Evolutionary conservation across 1,140 invertebrate species (phyloP).

Genomic region (Drosophila mojavensis): DNA sequence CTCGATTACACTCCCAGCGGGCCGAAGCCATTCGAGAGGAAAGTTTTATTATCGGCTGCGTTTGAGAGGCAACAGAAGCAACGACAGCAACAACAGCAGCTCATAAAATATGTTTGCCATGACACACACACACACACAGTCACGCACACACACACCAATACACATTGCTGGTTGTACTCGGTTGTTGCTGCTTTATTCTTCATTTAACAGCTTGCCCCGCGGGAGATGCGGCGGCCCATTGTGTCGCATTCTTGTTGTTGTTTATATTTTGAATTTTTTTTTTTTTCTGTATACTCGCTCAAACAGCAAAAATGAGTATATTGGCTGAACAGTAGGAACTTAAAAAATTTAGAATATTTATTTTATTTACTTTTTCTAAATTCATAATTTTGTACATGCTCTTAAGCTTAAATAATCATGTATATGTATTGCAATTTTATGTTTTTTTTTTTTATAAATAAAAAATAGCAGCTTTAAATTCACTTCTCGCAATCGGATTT

Average conservation of each 20-base stretch:
- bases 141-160: constrained; percentile 5
- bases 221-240: constrained; percentile 46
- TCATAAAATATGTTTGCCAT: constrained; percentile 82
- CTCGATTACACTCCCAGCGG: constrained; percentile 79
- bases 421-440: too few species aligned
- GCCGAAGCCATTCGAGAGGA: constrained; percentile 59
- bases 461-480: too few species aligned
- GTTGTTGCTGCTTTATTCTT: constrained; percentile 75
- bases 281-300: neutral
- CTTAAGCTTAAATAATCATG: too few species aligned
- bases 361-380: too few species aligned
- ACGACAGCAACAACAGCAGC: constrained; percentile 52
- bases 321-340: neutral
- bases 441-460: too few species aligned
- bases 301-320: neutral
- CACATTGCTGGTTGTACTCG: constrained; percentile 35
- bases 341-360: too few species aligned
- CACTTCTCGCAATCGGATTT: too few species aligned
- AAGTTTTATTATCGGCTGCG: constrained; percentile 78
- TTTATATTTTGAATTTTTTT: constrained; percentile 7
- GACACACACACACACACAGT: constrained; percentile 44
- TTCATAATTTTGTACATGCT: too few species aligned
- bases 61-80: constrained; percentile 45
- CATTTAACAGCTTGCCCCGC: constrained; percentile 70
- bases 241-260: constrained; percentile 38